Conservation (phyloP, 1,140 invertebrate species). For the Oncopeltus fasciatus region DNA sequence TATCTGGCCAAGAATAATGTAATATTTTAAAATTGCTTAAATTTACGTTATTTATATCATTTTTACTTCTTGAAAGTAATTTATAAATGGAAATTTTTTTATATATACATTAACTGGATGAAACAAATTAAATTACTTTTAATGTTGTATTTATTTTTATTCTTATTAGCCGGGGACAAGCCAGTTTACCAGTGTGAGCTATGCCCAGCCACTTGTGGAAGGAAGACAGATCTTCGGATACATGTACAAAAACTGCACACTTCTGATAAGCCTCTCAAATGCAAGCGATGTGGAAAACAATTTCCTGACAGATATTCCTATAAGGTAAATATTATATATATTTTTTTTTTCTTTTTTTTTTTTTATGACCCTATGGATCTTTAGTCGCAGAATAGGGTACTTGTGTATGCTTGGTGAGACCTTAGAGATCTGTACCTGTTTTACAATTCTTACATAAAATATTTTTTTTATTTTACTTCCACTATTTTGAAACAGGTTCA, state of each 20-base stretch:
- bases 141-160: background rate
- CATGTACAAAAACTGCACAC: constrained; percentile 94
- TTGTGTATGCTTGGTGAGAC: no score
- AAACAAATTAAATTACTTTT: no score
- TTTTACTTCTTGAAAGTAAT: no score
- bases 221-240: constrained; percentile 90
- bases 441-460: no score
- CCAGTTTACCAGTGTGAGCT: constrained; percentile 89
- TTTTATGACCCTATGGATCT: no score
- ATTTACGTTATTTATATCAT: background rate
- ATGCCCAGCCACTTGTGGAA: constrained; percentile 89
- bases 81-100: no score
- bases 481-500: no score
- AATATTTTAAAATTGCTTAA: background rate
- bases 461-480: no score
- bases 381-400: no score
- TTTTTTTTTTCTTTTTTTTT: background rate
- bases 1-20: no score
- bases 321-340: constrained; percentile 30
- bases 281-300: constrained; percentile 81
- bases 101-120: no score
- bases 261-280: constrained; percentile 78
- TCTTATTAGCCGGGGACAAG: constrained; percentile 77
- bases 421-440: no score
- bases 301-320: constrained; percentile 68